These are phyloP conservation scores for Paramormyrops kingsleyae DNA, from an alignment of 2,113 vertebrate genomes.

Conservation along the genomic window DNA sequence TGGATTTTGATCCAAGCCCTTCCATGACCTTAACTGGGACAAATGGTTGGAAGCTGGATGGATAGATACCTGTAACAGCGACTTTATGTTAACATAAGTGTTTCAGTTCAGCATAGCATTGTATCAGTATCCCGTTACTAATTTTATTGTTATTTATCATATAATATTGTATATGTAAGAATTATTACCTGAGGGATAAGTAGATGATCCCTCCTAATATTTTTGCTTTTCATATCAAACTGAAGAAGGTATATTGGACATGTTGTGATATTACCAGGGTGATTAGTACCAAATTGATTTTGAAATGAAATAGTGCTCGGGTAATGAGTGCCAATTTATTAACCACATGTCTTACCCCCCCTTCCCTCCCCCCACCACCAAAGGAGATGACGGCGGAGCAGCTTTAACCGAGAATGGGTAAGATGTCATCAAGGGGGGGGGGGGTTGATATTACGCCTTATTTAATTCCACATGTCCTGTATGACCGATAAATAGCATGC, in stretches of 20 bases:
- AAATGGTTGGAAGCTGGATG: neutral
- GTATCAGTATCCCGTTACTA: neutral
- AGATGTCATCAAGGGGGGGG: slow-evolving; percentile 32
- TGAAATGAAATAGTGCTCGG: neutral
- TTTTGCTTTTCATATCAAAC: neutral
- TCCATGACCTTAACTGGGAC: neutral
- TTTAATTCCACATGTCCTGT: neutral
- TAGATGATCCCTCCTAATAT: neutral
- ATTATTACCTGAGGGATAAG: neutral
- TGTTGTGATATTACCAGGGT: neutral
- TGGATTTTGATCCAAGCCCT: neutral
- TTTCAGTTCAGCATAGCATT: neutral
- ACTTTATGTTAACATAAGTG: neutral
- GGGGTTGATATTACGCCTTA: neutral
- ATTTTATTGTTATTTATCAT: neutral
- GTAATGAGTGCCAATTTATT: neutral
- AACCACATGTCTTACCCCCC: neutral
- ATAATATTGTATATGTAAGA: neutral
- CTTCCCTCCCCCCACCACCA: neutral
- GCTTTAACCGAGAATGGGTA: slow-evolving; percentile 62
- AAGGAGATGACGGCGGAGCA: slow-evolving; percentile 46
- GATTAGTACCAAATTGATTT: neutral
- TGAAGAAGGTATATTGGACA: neutral
- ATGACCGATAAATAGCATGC: neutral
- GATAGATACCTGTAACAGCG: neutral